Evolutionary conservation across 2,797 vertebrate species (phyloP), one percentile per base, ranked within the genome.

Genomic region (Eospalax fontanierii): DNA sequence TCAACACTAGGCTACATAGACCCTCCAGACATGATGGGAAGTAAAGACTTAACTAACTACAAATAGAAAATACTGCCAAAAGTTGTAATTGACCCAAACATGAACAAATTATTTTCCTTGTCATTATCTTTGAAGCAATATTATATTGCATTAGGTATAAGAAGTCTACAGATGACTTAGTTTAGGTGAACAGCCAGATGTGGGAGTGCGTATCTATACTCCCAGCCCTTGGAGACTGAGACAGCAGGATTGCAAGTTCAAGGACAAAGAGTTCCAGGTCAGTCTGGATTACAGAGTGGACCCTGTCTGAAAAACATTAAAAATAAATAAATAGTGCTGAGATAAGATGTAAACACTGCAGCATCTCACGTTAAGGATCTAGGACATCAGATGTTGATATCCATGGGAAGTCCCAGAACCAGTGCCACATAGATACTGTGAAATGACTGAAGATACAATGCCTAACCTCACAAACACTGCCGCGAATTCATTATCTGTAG

Each of bases 401-500:
- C 66, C 7, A 12, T 30, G 21, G 57, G 28, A 21, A 80, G 7
- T 50, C 57, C 59, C 57, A 1, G 66, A 82, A 21, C 21, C 15
- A 85, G 22, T n/a, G 22, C 16, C 40, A 24, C 57, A 79, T 2
- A 43, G 26, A 82, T 35, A 46, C 10, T 21, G 11, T n/a, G 33
- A 54, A 11, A 61, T 19, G 12, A n/a, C 35, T 68, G 5, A 24
- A 66, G 30, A 57, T 40, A 33, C 38, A 83, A 71, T 86, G 19
- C 0, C 16, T 86, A 26, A 4, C 35, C 4, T 94, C 33, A 92
- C 28, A 95, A 84, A 46, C 66, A 82, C 28, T 75, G 21, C 14
- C 83, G 75, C 21, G 59, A 66, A 79, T 35, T 43, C 40, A 19
- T 80, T 88, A 33, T n/a, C 78, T 33, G 66, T 89, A 95, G 85